These are phyloP conservation scores for Aphodius granarius DNA, from an alignment of 2,888 invertebrate genomes.

Conservation along the genomic window DNA sequence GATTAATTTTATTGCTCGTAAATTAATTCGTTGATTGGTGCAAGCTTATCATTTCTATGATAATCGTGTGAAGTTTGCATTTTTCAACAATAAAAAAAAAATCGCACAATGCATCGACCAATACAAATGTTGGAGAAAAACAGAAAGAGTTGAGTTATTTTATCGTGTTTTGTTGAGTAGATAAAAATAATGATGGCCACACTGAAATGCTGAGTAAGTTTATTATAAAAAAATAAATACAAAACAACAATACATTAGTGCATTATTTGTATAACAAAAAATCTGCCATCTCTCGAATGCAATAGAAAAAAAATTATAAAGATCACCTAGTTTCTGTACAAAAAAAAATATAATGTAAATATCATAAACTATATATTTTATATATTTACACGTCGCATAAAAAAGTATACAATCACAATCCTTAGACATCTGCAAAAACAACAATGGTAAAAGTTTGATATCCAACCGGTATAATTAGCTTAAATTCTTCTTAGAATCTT, in stretches of 20 bases:
- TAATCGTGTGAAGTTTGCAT: no score
- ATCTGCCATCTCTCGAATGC: background rate
- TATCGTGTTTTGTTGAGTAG: no score
- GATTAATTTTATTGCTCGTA: background rate
- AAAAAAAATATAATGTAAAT: background rate
- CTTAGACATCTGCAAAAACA: background rate
- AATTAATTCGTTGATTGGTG: background rate
- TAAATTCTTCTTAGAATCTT: conserved; percentile 1
- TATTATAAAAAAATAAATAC: background rate
- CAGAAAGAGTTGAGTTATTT: no score
- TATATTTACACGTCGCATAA: background rate
- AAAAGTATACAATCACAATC: background rate
- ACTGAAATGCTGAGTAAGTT: background rate
- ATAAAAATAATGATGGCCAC: no score
- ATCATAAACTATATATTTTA: background rate
- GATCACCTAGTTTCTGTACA: background rate
- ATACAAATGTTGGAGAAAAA: no score
- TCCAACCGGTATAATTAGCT: background rate
- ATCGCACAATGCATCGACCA: no score
- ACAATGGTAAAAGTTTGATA: background rate
- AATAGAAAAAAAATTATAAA: background rate
- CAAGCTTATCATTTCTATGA: no score
- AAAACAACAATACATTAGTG: background rate
- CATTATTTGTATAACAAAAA: background rate
- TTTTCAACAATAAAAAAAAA: no score